Evolutionary conservation across 2,797 vertebrate genomes (phyloP).

Genomic region (Trichosurus vulpecula): DNA sequence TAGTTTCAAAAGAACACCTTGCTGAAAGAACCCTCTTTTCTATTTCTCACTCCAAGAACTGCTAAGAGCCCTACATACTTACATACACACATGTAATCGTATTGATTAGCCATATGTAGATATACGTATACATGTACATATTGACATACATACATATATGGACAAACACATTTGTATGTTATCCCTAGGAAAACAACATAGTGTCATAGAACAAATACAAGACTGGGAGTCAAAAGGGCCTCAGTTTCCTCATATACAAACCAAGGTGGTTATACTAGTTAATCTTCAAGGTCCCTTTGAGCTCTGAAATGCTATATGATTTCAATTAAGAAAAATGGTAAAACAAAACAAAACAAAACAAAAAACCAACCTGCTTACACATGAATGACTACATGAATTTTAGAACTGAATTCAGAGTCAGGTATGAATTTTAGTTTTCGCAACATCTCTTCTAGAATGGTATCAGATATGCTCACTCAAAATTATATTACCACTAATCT

Average conservation of each 20-base stretch:
- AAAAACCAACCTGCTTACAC: slow-evolving; percentile 63
- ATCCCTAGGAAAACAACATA: neutral
- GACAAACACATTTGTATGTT: neutral
- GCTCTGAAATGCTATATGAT: slow-evolving; percentile 31
- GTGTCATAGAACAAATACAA: neutral
- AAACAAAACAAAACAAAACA: too few relatives aligned
- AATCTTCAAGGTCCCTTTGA: neutral
- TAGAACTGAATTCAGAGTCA: slow-evolving; percentile 64
- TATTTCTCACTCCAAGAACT: slow-evolving; percentile 20
- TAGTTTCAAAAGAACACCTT: slow-evolving; percentile 44
- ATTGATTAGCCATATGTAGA: neutral
- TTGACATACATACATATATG: neutral
- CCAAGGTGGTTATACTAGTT: slow-evolving; percentile 34
- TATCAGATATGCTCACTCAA: slow-evolving; percentile 71
- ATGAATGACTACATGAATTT: slow-evolving; percentile 65
- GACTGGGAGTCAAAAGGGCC: neutral
- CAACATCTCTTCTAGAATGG: slow-evolving; percentile 73
- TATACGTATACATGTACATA: neutral
- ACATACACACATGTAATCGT: neutral
- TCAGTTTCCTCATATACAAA: slow-evolving; percentile 43
- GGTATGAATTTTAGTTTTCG: slow-evolving; percentile 66
- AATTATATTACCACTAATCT: slow-evolving; percentile 77
- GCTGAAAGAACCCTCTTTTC: slow-evolving; percentile 31
- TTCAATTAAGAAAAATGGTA: neutral
- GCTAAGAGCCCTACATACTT: slow-evolving; percentile 5